These are phyloP conservation scores for Diarsia dahlii DNA, from an alignment of 2,888 invertebrate genomes.

Conservation along the genomic window DNA sequence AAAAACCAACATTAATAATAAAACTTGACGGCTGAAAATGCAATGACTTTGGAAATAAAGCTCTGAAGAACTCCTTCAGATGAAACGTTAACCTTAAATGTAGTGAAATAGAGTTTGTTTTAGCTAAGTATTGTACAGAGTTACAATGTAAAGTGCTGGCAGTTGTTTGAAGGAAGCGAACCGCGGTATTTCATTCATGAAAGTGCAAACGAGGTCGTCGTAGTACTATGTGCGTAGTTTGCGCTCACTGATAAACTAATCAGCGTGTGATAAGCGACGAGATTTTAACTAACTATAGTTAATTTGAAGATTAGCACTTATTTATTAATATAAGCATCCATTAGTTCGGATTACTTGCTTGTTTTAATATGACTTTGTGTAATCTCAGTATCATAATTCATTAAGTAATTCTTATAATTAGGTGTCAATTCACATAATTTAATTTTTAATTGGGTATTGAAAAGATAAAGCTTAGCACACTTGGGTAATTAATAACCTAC, in stretches of 20 bases:
- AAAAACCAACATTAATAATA: slow-evolving; percentile 3
- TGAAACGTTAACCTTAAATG: slow-evolving; percentile 5
- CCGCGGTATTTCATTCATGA: slow-evolving; percentile 66
- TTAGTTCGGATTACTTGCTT: slow-evolving; percentile 20
- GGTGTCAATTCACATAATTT: not conserved
- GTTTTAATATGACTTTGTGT: not conserved
- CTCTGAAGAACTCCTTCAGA: not conserved
- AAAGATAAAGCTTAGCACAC: not conserved
- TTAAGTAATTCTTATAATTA: slow-evolving; percentile 1
- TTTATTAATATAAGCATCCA: slow-evolving; percentile 1
- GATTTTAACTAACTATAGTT: slow-evolving; percentile 14
- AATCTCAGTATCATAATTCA: slow-evolving; percentile 1
- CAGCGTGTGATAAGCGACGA: slow-evolving; percentile 47
- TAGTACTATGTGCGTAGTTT: slow-evolving; percentile 64
- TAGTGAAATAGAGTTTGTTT: not conserved
- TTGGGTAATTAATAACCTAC: not conserved
- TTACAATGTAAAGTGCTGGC: slow-evolving; percentile 15
- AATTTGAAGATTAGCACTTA: no score
- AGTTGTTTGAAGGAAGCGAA: slow-evolving; percentile 36
- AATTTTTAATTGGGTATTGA: not conserved
- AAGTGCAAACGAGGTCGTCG: slow-evolving; percentile 61
- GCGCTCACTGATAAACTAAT: slow-evolving; percentile 59
- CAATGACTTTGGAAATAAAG: slow-evolving; percentile 20
- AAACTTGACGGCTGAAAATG: not conserved
- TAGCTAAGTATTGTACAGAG: not conserved